Evolutionary conservation across 2,888 invertebrate genomes (phyloP).

Genomic region (Andrena haemorrhoa): DNA sequence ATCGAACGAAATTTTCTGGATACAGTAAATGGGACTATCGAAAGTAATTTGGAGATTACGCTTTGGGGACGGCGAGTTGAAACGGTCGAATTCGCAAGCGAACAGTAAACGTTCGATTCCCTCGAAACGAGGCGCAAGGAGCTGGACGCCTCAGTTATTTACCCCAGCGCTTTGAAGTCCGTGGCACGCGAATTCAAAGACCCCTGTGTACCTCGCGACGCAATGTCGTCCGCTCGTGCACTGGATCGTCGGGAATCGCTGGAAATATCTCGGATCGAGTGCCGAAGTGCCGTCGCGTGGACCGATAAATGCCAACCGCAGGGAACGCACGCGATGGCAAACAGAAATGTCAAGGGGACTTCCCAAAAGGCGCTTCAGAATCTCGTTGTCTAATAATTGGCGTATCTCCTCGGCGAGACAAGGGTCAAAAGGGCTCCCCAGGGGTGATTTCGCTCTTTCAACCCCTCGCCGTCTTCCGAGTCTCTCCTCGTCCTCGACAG

Average conservation of each 20-base stretch:
- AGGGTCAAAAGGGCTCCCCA: slow-evolving; percentile 38
- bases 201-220: not conserved
- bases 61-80: not conserved
- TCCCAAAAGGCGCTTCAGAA: slow-evolving; percentile 46
- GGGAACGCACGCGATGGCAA: slow-evolving; percentile 24
- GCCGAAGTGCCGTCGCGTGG: slow-evolving; percentile 11
- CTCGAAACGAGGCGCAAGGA: not conserved
- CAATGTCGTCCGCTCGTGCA: slow-evolving; percentile 32
- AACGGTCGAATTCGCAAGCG: not conserved
- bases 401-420: slow-evolving; percentile 32
- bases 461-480: not conserved
- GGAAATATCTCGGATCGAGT: slow-evolving; percentile 30
- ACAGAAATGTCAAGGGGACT: slow-evolving; percentile 3
- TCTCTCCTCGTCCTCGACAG: not conserved
- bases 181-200: not conserved
- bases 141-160: not conserved
- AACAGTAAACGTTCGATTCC: not conserved
- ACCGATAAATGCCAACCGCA: slow-evolving; percentile 39
- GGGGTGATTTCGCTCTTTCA: slow-evolving; percentile 3
- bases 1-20: no score
- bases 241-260: slow-evolving; percentile 11
- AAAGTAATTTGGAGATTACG: not conserved
- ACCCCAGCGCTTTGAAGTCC: not conserved
- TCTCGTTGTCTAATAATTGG: slow-evolving; percentile 61
- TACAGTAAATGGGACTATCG: no score